A percentile compares a stretch with the other conserved stretches of the same genome.
Evolutionary conservation across 2,113 vertebrate species (phyloP).

Genomic region (Nannobrachium achirus): DNA sequence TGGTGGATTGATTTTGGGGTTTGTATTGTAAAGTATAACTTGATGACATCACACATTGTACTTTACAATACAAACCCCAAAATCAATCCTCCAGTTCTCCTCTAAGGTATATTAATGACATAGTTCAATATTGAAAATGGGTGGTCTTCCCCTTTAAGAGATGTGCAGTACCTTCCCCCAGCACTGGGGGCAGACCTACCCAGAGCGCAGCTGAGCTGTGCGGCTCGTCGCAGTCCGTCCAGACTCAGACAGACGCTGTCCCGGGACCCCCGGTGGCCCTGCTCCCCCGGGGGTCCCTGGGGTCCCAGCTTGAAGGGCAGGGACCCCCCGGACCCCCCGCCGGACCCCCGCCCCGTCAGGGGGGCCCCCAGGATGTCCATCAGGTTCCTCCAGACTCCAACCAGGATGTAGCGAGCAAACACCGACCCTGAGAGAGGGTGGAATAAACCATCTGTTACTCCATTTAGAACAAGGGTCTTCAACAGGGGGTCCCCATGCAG

Average conservation of each 20-base stretch:
- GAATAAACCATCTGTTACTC: no score
- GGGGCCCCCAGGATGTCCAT: conserved; percentile 94
- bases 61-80: no score
- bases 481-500: no score
- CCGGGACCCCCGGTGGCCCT: conserved; percentile 89
- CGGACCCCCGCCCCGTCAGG: conserved; percentile 91
- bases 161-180: no score
- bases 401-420: conserved; percentile 93
- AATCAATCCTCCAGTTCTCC: no score
- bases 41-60: no score
- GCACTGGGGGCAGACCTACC: conserved; percentile 72
- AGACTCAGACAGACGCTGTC: conserved; percentile 95
- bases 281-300: conserved; percentile 88
- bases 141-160: no score
- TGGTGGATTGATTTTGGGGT: no score
- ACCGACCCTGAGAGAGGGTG: conserved; percentile 85
- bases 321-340: conserved; percentile 91
- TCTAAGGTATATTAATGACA: no score
- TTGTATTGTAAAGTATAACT: no score
- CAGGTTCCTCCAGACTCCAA: conserved; percentile 96
- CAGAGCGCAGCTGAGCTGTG: conserved; percentile 91
- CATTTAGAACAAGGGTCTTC: no score
- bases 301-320: conserved; percentile 92
- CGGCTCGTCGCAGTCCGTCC: conserved; percentile 92
- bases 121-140: no score